Evolutionary conservation across 2,888 invertebrate genomes (phyloP).

Genomic region (Lobophora halterata): DNA sequence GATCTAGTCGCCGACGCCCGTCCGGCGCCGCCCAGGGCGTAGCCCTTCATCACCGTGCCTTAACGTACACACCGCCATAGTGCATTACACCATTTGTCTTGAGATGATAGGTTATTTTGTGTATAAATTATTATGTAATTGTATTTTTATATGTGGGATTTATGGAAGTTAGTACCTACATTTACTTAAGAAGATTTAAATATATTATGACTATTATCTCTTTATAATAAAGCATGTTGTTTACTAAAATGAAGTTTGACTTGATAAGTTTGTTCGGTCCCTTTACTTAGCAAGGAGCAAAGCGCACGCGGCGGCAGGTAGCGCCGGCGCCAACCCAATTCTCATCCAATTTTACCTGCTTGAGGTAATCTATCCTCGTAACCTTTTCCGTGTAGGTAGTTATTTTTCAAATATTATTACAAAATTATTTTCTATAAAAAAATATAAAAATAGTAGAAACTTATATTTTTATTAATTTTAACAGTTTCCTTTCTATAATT

Average conservation of each 20-base stretch:
- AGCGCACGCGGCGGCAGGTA: slow-evolving; percentile 57
- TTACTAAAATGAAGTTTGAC: slow-evolving; percentile 62
- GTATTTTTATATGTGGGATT: slow-evolving; percentile 79
- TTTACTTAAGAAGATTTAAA: slow-evolving; percentile 64
- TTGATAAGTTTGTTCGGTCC: slow-evolving; percentile 29
- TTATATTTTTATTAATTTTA: too few relatives aligned
- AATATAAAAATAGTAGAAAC: too few relatives aligned
- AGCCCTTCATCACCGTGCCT: slow-evolving; percentile 76
- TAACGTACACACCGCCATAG: slow-evolving; percentile 76
- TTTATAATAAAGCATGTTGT: slow-evolving; percentile 74
- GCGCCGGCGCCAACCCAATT: slow-evolving; percentile 58
- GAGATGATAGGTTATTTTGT: slow-evolving; percentile 74
- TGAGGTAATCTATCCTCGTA: slow-evolving; percentile 32
- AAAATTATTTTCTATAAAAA: neutral
- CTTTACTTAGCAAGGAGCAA: slow-evolving; percentile 5
- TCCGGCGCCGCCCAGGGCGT: slow-evolving; percentile 77
- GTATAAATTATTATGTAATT: slow-evolving; percentile 62
- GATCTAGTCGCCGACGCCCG: slow-evolving; percentile 78
- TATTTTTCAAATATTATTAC: neutral
- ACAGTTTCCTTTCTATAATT: too few relatives aligned
- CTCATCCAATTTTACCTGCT: slow-evolving; percentile 41
- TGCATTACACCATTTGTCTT: slow-evolving; percentile 73
- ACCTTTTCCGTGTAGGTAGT: slow-evolving; percentile 2
- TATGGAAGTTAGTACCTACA: slow-evolving; percentile 73
- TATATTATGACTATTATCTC: slow-evolving; percentile 66